Base-by-base conservation (phyloP, 2,888 invertebrate species). In the Ptychoptera albimana region DNA sequence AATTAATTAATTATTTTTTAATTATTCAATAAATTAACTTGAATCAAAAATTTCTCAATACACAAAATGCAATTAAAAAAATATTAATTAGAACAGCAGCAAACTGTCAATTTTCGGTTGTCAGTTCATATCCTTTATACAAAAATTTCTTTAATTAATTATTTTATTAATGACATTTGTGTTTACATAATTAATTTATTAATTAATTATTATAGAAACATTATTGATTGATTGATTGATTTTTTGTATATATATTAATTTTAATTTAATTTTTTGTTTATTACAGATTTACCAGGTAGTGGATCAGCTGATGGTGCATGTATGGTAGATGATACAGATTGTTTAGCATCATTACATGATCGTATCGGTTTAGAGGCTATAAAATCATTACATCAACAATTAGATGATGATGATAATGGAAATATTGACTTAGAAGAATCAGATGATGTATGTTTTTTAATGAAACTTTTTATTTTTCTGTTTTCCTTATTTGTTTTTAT, bases 351-450 rank as follows among this genome's bases (percentile, higher is more conserved):
- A 54, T 70, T 76, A 46, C 82, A 80, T 59, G 93, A 94, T 70
- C 79, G 79, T 52, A 74, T 83, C 44, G 92, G 91, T 29, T 79
- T 91, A 60, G 93, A 93, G 63, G 94, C 97, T 46, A 94, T 98
- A 60, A 78, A 77, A 50, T 79, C 83, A 53, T 77, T 98, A 37
- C 97, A 98, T 69, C 74, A 81, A 51, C 91, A 94, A 63, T 74
- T 98, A 52, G 97, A 98, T 63, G 97, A 98, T 62, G 97, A 98
- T 71, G 86, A 87, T 54, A 92, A 96, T 69, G 97, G 97, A 49
- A 91, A 91, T 64, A 88, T 98, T 51, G 97, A 98, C 68, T 77
- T 93, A 50, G 82, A 87, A 51, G 97, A 98, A 74, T 96, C 96
- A 51, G 91, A 93, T 67, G 96, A 94, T 72, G 94, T 94, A 69